A percentile compares a stretch with the other conserved stretches of the same genome.
phyloP scores from a whole-genome alignment of 1,140 invertebrate genomes.

The Sinella curviseta region DNA sequence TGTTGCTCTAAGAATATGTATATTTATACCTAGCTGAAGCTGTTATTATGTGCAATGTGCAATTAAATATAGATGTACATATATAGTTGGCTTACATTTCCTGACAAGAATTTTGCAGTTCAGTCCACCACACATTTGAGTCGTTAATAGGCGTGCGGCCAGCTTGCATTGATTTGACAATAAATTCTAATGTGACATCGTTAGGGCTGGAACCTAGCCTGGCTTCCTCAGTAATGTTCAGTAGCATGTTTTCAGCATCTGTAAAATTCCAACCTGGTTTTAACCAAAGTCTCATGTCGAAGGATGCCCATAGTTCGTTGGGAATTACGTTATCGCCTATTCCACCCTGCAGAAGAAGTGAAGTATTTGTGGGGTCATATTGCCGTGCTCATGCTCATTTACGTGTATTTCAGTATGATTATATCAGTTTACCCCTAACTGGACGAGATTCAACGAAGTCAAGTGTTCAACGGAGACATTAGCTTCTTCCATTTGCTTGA shows the following conservation, averaged over 20 bases:
- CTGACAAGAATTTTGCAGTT: neutral
- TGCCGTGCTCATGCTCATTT: neutral
- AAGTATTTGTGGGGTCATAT: neutral
- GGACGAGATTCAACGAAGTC: conserved; percentile 17
- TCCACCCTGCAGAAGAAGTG: neutral
- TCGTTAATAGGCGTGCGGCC: neutral
- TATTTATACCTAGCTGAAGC: neutral
- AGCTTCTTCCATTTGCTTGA: neutral
- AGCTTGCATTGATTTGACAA: neutral
- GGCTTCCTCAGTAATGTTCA: neutral
- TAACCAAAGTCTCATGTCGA: conserved; percentile 13
- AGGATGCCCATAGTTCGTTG: conserved; percentile 14
- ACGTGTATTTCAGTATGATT: neutral
- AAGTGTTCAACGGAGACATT: neutral
- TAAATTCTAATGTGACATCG: neutral
- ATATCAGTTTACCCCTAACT: neutral
- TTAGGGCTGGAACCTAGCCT: neutral
- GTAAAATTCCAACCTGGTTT: conserved; percentile 12
- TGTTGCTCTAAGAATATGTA: neutral
- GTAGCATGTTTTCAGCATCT: neutral
- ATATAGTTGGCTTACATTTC: neutral
- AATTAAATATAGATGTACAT: neutral
- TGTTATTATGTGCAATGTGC: conserved; percentile 3
- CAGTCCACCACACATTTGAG: conserved; percentile 16
- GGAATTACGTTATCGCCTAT: conserved; percentile 21